A percentile compares a stretch with the other conserved stretches of the same genome.
phyloP scores from a whole-genome alignment of 2,113 vertebrate genomes.

The Potamarius usumacintae region DNA sequence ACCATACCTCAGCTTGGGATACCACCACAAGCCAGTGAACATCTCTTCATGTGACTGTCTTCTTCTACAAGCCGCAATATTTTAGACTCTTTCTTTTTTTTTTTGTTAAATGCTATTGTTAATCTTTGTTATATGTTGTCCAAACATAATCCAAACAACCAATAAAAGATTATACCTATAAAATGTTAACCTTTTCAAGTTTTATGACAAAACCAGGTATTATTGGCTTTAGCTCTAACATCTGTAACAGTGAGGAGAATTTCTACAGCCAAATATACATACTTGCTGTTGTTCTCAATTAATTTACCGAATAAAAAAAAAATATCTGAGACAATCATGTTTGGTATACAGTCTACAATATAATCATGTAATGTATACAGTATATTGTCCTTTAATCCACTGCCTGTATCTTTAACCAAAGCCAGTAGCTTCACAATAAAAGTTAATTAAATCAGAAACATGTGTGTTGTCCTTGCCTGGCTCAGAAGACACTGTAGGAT shows the following conservation, averaged over 20 bases:
- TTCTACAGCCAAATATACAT: background rate
- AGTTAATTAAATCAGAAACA: no score
- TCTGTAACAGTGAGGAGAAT: background rate
- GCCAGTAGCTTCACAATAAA: no score
- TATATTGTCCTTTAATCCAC: background rate
- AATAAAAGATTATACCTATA: background rate
- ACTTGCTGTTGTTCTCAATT: background rate
- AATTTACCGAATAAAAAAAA: background rate
- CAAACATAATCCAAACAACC: background rate
- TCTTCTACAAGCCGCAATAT: background rate
- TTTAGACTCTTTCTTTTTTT: no score
- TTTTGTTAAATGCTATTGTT: background rate
- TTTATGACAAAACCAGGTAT: background rate
- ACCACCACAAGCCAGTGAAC: constrained; percentile 2
- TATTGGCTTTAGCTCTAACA: background rate
- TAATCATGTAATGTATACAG: background rate
- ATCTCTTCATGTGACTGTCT: background rate
- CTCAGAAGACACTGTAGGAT: no score
- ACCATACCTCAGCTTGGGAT: background rate
- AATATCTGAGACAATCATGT: background rate
- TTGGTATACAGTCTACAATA: background rate
- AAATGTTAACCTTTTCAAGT: background rate
- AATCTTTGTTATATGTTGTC: background rate
- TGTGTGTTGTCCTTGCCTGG: no score
- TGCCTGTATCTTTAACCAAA: no score